Evolutionary conservation across 2,113 vertebrate genomes (phyloP), one percentile per base, ranked within the genome.

Genomic region (Aspiorhynchus laticeps): DNA sequence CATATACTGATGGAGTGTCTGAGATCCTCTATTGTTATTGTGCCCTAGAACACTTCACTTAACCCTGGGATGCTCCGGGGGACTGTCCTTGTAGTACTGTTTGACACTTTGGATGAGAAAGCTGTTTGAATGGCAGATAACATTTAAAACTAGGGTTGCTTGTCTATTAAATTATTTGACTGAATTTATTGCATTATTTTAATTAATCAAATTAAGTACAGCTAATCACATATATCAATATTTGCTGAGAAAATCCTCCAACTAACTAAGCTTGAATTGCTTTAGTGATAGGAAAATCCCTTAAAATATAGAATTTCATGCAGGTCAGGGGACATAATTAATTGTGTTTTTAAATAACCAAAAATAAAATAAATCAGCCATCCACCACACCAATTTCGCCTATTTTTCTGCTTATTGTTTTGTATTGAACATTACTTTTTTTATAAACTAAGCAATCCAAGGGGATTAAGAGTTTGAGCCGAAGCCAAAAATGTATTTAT

Each of bases 401-500:
- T 73, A 33, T 73, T 24, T 73, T 38, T 73, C 69, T 73, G 33
- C 33, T 24, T 19, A 73, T 9, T 73, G 67, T 73, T 73, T 73
- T 38, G 69, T 73, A 38, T 73, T 24, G 4, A 73, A 71, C 33
- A 71, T 71, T 10, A 71, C 19, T 24, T 38, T 73, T 10, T 73
- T 4, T 24, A 31, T 33, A 17, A 38, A 38, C 10, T 38, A 11
- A 73, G 33, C 24, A 73, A 73, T 73, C 9, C 69, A 73, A 73
- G 8, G 33, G 19, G 36, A 5, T 71, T 71, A 4, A 38, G 65
- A 69, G 65, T 0, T 15, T 69, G 65, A 7, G 15, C 28, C 2
- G 17, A 71, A 38, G 67, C 33, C 28, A 38, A 36, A 69, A 9
- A 19, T 71, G 15, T 71, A 2, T 1, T 71, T 36, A 21, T 48